Evolutionary conservation across 2,888 invertebrate species (phyloP), one percentile per base, ranked within the genome.

Genomic region (Mycalesis mineus): DNA sequence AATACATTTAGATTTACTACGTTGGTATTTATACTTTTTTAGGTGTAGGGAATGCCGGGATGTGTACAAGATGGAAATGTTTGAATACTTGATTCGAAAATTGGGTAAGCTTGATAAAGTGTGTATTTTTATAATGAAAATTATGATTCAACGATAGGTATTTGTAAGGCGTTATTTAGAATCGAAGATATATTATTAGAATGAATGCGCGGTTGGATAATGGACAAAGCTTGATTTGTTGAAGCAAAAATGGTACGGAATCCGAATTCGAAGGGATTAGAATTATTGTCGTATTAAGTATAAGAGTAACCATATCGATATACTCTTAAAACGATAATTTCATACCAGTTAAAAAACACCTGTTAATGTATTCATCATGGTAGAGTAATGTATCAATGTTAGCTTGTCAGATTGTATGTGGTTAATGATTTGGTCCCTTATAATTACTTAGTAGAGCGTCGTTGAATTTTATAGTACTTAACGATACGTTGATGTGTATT

Each of bases 281-380:
- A 68, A 50, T 80, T 70, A 50, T 80, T 70, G 67, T 73, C 69
- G 68, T 75, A 82, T 68, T 77, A 82, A 77, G 78, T 77, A 80
- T 77, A 66, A 79, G 75, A 77, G 64, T 80, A 84, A 84, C 79
- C 89, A 88, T 89, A 89, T 88, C 88, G 82, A 75, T 11, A 88
- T 82, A 82, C 70, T 76, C 74, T 73, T 66, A 64, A 73, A 53
- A 75, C 76, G 73, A 78, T 81, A 80, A 76, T 77, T 82, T 80
- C 79, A 78, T 79, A 79, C 78, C 82, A 77, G 80, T 83, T 85
- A 83, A 76, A 76, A 74, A 73, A 84, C 88, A 88, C 88, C 88
- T 88, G 89, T 88, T 88, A 88, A 83, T 83, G 82, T 84, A 84
- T 77, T 84, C 88, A 86, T 86, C 84, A 78, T 78, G 71, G 82